A percentile compares a stretch with the other conserved stretches of the same genome.
phyloP scores from a whole-genome alignment of 2,888 invertebrate genomes.

The Cryptosula pallasiana region DNA sequence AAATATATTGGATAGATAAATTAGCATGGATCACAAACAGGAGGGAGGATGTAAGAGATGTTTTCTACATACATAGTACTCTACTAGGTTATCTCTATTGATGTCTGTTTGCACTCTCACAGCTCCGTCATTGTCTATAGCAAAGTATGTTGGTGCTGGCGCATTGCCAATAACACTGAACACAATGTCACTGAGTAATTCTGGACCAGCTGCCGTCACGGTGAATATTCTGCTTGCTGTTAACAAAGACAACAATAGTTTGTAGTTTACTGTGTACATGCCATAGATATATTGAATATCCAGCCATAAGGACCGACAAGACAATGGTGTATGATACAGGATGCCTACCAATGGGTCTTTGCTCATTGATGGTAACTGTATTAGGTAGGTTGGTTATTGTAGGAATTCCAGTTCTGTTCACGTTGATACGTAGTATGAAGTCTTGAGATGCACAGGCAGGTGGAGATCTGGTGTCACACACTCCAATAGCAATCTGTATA shows the following conservation, averaged over 20 bases:
- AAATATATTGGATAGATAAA: neutral
- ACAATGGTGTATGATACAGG: too few species aligned
- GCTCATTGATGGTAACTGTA: constrained; percentile 4
- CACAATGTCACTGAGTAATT: neutral
- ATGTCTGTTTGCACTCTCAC: constrained; percentile 1
- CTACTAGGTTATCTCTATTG: neutral
- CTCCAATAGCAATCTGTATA: neutral
- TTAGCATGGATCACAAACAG: too few species aligned
- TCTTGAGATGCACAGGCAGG: neutral
- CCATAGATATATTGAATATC: too few species aligned
- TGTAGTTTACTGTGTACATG: too few species aligned
- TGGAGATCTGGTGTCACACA: constrained; percentile 12
- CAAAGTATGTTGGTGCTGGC: constrained; percentile 12
- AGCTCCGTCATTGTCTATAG: constrained; percentile 1
- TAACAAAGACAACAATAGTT: too few species aligned
- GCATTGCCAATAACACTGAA: neutral
- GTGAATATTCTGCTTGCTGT: constrained; percentile 1
- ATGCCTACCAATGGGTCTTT: neutral
- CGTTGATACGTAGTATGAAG: neutral
- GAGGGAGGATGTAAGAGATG: neutral
- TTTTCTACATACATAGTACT: neutral
- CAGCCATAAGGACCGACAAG: too few species aligned
- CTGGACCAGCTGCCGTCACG: neutral
- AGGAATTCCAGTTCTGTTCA: constrained; percentile 1
- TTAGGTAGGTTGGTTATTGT: constrained; percentile 3